Conservation (phyloP, 2,113 vertebrate species). For the Cairina moschata region DNA sequence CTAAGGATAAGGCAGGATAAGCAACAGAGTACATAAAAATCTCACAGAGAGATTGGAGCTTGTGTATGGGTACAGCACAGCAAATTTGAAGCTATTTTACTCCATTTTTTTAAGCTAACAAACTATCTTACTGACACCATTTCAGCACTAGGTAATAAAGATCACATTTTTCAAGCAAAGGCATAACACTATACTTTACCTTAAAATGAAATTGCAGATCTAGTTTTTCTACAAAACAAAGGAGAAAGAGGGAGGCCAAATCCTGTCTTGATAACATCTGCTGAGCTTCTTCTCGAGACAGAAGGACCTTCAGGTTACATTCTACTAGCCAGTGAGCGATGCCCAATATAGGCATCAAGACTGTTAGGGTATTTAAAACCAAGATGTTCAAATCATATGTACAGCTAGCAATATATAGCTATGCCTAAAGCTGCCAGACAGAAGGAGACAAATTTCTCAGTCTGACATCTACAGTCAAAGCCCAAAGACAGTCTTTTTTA, state of each 20-base stretch:
- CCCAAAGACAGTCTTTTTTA: background rate
- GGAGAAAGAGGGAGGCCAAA: background rate
- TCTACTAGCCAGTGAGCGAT: background rate
- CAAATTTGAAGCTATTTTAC: background rate
- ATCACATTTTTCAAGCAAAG: conserved; percentile 11
- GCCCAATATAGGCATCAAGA: background rate
- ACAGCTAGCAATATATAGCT: background rate
- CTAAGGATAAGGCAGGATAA: background rate
- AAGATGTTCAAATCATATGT: background rate
- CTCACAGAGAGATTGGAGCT: background rate
- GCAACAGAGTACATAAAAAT: background rate
- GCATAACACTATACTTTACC: background rate
- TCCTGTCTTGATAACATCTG: background rate
- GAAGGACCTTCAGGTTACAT: background rate
- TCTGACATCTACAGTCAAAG: background rate
- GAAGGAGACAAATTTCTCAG: background rate
- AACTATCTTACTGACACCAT: background rate
- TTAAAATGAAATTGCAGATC: background rate
- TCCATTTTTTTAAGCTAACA: background rate
- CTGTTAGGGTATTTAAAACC: background rate
- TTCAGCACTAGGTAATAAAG: background rate
- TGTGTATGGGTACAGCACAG: background rate
- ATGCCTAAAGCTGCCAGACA: background rate
- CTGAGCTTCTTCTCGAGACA: background rate
- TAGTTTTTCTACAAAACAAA: background rate